A percentile compares a stretch with the other conserved stretches of the same genome.
These are phyloP conservation scores for Anticlea derivata DNA, from an alignment of 2,888 invertebrate species.

Conservation along the genomic window DNA sequence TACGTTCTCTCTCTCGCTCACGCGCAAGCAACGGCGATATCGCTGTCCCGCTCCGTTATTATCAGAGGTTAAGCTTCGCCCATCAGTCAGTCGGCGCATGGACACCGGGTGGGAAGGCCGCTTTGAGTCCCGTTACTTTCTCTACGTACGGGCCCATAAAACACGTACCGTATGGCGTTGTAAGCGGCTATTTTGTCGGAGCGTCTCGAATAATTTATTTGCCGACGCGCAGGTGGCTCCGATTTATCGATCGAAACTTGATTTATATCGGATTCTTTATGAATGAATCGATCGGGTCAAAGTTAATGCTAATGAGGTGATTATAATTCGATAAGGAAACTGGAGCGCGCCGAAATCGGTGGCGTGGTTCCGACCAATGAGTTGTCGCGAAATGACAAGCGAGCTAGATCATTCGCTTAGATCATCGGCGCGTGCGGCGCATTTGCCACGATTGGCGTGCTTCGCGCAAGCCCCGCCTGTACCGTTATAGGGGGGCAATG, in stretches of 20 bases:
- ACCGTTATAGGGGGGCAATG: constrained; percentile 80
- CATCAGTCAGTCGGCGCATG: constrained; percentile 80
- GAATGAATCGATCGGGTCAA: constrained; percentile 55
- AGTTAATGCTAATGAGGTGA: constrained; percentile 56
- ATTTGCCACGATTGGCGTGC: constrained; percentile 77
- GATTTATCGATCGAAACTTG: constrained; percentile 42
- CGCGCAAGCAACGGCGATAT: constrained; percentile 43
- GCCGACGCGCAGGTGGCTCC: constrained; percentile 57
- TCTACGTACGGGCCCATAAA: constrained; percentile 64
- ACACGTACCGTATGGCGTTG: constrained; percentile 65
- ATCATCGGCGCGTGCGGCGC: constrained; percentile 66
- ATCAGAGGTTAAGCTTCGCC: constrained; percentile 80
- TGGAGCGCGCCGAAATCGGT: constrained; percentile 59
- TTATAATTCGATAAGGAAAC: constrained; percentile 50
- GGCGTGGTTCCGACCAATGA: constrained; percentile 71
- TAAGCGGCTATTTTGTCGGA: constrained; percentile 61
- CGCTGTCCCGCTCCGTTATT: constrained; percentile 73
- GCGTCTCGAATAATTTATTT: constrained; percentile 62
- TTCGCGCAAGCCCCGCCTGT: constrained; percentile 74
- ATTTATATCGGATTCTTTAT: constrained; percentile 42
- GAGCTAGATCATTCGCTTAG: constrained; percentile 81
- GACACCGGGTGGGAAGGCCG: constrained; percentile 75
- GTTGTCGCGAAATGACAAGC: constrained; percentile 77
- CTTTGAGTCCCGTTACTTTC: constrained; percentile 70
- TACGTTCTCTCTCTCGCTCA: constrained; percentile 65